phyloP scores from a whole-genome alignment of 2,113 vertebrate genomes.

The Misgurnus anguillicaudatus region DNA sequence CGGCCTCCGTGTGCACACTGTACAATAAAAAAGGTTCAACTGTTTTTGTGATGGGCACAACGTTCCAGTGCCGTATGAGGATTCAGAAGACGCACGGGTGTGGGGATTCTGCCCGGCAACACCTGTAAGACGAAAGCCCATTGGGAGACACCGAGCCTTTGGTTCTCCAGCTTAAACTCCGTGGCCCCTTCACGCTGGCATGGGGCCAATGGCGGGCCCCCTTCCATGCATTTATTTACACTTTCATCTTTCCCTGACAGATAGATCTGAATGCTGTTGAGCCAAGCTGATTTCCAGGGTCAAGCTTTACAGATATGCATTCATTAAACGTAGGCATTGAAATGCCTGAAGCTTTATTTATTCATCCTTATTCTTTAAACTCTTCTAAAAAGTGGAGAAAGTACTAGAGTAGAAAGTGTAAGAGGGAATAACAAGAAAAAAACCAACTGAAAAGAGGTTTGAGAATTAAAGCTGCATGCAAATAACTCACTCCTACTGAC shows the following conservation, averaged over 20 bases:
- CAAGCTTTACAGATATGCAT: constrained; percentile 20
- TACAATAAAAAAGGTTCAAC: not conserved
- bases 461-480: constrained; percentile 22
- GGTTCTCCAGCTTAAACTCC: constrained; percentile 30
- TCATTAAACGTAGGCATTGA: not conserved
- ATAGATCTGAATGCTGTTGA: constrained; percentile 5
- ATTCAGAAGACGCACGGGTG: not conserved
- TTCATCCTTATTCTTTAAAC: constrained; percentile 24
- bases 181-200: constrained; percentile 6
- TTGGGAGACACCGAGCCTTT: not conserved
- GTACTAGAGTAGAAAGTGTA: constrained; percentile 8
- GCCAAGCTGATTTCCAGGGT: constrained; percentile 20
- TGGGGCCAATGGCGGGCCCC: not conserved
- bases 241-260: constrained; percentile 15
- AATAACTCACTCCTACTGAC: constrained; percentile 42
- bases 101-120: not conserved
- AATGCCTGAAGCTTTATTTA: not conserved
- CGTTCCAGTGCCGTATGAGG: not conserved
- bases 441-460: constrained; percentile 27
- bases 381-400: constrained; percentile 4
- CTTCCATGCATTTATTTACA: not conserved
- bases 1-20: not conserved
- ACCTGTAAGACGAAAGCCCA: not conserved
- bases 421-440: constrained; percentile 16
- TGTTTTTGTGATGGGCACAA: not conserved